Evolutionary conservation across 2,888 invertebrate species (phyloP), one percentile per base, ranked within the genome.

Genomic region (Sphaerophoria rueppellii): DNA sequence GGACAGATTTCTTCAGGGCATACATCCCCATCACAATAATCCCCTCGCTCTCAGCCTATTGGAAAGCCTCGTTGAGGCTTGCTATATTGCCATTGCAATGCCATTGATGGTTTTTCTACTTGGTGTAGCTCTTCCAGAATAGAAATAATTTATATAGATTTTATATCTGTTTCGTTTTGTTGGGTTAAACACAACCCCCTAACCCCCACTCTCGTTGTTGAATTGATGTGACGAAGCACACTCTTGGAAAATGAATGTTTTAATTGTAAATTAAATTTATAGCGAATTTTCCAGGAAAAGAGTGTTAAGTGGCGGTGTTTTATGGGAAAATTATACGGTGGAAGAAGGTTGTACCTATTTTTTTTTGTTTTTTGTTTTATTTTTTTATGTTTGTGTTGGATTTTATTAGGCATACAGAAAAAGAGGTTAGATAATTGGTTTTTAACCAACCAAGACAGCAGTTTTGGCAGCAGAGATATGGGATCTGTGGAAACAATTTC

Each of bases 211-310:
- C 9, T 43, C 40, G 6, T 4, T 40, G 2, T 24, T 24, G 24
- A 24, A 24, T 24, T 24, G 50, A 65, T 35, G 12, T 48, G 43
- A 43, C 12, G 43, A 6, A 34, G 67, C 46, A 55, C 43, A 40
- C 57, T 48, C 32, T 24, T 24, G 1, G 24, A 7, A 24, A 65
- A 69, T 52, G 78, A 58, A 82, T 74, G 73, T 73, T 82, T 82
- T 71, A 82, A 82, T 82, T 82, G 78, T 82, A 82, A 73, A 61
- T 69, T 69, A 73, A 78, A 82, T 78, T 82, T 77, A 82, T 82
- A 48, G 67, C 35, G 35, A 55, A 69, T 72, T 82, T 50, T 9
- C 40, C 16, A 5, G 5, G 34, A 12, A 43, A 9, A 35, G 40
- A 48, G 77, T 60, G 69, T 61, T 50, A 69, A 73, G 58, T 57